Base-by-base conservation (phyloP, 2,888 invertebrate species). In the Platycnemis pennipes region DNA sequence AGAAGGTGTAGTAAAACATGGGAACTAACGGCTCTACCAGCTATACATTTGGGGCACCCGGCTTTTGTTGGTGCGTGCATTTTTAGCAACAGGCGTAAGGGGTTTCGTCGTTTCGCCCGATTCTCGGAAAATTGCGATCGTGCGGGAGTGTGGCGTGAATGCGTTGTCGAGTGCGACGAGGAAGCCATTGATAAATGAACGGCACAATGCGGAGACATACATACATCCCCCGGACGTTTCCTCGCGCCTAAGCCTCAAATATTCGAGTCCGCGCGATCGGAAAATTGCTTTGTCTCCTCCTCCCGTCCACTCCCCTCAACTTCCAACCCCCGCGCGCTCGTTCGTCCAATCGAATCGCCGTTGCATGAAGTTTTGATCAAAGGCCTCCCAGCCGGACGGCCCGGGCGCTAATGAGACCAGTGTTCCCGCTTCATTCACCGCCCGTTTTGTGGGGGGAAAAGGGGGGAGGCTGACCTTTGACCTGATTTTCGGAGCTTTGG, bases 401-500 rank as follows among this genome's bases (percentile, higher is more conserved):
- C 77, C 7, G 77, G 37, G 37, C 31, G 77, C 37, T 77, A 77
- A 77, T 77, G 37, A 77, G 77, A 37, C 31, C 7, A 77, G 77
- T 13, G 77, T 37, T 77, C 77, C 77, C 11, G 77, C 37, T 31
- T 37, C 31, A 37, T 37, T 77, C 77, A 37, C 37, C 37, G 69
- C 77, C 37, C 77, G 16, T 22, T 11, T 37, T 31, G 37, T 37
- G 77, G n/a, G 37, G 77, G 77, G 77, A 77, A 22, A 1, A n/a
- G 37, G 77, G n/a, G 37, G 77, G 37, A 22, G 37, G 77, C 31
- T 63, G 37, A 22, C 77, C 77, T 77, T 37, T 77, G 77, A 77
- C 77, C 77, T 77, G 37, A 77, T 77, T 77, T 77, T 77, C 37
- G 77, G 77, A 77, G 77, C 37, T 37, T 77, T 77, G 4, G 77